A percentile compares a stretch with the other conserved stretches of the same genome.
Evolutionary conservation across 2,113 vertebrate genomes (phyloP).

Genomic region (Condylura cristata): DNA sequence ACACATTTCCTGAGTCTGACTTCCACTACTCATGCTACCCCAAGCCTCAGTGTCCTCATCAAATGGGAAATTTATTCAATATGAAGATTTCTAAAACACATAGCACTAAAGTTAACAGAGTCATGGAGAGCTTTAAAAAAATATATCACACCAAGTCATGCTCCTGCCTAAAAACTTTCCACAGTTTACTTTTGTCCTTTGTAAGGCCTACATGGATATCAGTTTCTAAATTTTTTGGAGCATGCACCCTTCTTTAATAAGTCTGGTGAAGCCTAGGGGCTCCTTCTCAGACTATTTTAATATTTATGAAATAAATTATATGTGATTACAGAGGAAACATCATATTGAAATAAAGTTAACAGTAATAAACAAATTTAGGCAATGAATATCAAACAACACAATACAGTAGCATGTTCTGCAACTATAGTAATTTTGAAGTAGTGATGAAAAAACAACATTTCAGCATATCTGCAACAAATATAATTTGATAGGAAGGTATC

Average conservation of each 20-base stretch:
- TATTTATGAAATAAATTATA: not conserved
- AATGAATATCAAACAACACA: not conserved
- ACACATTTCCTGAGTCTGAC: not conserved
- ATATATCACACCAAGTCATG: not conserved
- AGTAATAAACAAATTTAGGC: not conserved
- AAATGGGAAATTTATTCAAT: not conserved
- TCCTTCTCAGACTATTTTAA: slow-evolving; percentile 19
- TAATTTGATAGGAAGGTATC: not conserved
- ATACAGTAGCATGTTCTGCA: not conserved
- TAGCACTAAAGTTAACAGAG: not conserved
- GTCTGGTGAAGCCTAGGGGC: not conserved
- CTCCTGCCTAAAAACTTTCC: not conserved
- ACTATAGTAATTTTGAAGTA: not conserved
- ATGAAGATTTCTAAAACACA: not conserved
- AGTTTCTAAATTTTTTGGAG: not conserved
- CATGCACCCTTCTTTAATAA: not conserved
- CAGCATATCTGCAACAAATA: not conserved
- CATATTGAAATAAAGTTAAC: not conserved
- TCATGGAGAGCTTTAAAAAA: not conserved
- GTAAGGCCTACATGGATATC: not conserved
- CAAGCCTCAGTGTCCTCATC: not conserved
- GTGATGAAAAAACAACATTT: not conserved
- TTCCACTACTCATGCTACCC: not conserved
- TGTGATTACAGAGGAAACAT: not conserved
- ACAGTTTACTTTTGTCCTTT: not conserved